Evolutionary conservation across 2,797 vertebrate species (phyloP).

Genomic region (Chaetophractus vellerosus): DNA sequence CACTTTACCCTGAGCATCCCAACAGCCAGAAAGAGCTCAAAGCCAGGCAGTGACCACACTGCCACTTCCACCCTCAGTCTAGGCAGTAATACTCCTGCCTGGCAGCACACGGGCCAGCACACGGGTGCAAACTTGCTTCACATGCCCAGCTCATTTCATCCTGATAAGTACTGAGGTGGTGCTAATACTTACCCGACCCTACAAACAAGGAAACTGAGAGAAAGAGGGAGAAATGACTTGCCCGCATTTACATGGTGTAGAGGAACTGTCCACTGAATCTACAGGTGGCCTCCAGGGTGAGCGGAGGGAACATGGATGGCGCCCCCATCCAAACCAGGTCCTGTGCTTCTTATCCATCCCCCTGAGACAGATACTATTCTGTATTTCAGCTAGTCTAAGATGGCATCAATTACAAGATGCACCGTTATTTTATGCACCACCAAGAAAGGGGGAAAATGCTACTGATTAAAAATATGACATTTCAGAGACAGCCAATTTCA

Average conservation of each 20-base stretch:
- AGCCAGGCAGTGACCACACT: not conserved
- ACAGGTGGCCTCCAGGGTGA: not conserved
- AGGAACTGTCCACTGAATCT: not conserved
- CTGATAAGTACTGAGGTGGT: not conserved
- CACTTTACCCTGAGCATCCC: not conserved
- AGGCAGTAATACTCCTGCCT: not conserved
- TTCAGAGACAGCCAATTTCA: not conserved
- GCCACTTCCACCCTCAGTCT: not conserved
- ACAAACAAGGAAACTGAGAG: not conserved
- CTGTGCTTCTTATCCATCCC: not conserved
- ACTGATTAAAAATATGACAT: constrained; percentile 4
- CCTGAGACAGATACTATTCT: not conserved
- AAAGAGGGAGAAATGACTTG: not conserved
- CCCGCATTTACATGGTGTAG: not conserved
- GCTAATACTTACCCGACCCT: not conserved
- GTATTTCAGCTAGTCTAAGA: not conserved
- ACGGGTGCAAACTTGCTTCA: not conserved
- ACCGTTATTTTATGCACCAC: not conserved
- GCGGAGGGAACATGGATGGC: not conserved
- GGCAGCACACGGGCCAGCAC: not conserved
- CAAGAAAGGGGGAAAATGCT: constrained; percentile 1
- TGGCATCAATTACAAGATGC: not conserved
- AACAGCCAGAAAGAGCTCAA: not conserved
- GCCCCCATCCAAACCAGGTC: not conserved
- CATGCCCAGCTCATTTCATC: not conserved